phyloP scores from a whole-genome alignment of 92 coral and sea anemone species.

The Palythoa grandis region DNA sequence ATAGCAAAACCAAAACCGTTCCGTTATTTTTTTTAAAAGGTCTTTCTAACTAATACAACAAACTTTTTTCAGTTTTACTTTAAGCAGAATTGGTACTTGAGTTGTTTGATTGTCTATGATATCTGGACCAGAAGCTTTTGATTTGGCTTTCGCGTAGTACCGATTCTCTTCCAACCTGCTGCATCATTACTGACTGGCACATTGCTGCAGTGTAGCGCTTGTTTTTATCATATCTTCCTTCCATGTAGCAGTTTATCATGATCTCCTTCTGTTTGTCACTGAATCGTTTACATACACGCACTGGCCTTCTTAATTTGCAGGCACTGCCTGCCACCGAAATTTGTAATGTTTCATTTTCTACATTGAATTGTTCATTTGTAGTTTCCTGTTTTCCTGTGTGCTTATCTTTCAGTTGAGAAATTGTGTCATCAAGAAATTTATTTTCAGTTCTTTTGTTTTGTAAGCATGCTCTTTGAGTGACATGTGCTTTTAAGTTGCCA shows the following conservation, averaged over 20 bases:
- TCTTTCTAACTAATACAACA: neutral
- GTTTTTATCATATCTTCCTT: conserved; percentile 43
- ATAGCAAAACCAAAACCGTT: neutral
- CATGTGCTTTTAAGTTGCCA: conserved; percentile 19
- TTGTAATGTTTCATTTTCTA: conserved; percentile 29
- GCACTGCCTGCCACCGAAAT: conserved; percentile 42
- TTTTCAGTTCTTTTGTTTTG: no score
- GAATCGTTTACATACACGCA: conserved; percentile 28
- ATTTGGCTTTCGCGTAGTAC: conserved; percentile 44
- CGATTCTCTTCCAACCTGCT: conserved; percentile 39
- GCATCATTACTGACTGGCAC: conserved; percentile 46
- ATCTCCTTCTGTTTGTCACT: conserved; percentile 38
- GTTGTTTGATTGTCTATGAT: neutral
- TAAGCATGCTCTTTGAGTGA: no score
- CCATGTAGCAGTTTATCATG: conserved; percentile 46
- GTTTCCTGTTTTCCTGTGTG: conserved; percentile 16
- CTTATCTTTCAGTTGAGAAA: neutral
- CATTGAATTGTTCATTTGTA: conserved; percentile 4
- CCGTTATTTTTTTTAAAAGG: neutral
- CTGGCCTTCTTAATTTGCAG: conserved; percentile 28
- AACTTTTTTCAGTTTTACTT: neutral
- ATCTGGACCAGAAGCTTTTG: conserved; percentile 42
- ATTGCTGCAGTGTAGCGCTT: conserved; percentile 53
- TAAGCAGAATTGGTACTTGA: neutral
- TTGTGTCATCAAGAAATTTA: conserved; percentile 12